Percentiles rank a stretch among this genome's conserved stretches.
Conservation (phyloP, 2,888 invertebrate genomes). For the Pilophorus perplexus region DNA sequence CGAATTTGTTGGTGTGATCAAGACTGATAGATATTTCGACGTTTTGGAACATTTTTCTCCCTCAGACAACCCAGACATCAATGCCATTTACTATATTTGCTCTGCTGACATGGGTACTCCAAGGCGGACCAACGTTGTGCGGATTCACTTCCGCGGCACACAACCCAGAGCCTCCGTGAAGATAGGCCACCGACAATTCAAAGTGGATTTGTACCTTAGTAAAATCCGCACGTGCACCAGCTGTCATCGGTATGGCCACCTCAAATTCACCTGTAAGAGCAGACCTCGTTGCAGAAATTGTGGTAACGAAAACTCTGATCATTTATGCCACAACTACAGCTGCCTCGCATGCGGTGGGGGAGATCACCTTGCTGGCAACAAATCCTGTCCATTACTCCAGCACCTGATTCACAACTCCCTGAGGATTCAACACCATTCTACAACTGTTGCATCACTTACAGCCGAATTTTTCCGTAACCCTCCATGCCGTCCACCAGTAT, state of each 20-base stretch:
- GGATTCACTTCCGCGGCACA: background rate
- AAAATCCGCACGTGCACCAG: background rate
- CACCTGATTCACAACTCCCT: no score
- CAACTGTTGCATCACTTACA: no score
- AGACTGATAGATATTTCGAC: background rate
- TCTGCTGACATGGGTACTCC: background rate
- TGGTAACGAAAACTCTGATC: no score
- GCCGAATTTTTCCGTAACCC: no score
- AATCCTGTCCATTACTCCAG: background rate
- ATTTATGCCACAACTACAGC: background rate
- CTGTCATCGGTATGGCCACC: background rate
- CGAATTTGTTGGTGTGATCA: background rate
- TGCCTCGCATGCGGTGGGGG: background rate
- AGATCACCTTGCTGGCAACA: background rate
- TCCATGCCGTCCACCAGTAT: no score
- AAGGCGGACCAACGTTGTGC: background rate
- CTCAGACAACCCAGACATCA: background rate
- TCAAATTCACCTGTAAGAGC: background rate
- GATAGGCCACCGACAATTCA: background rate
- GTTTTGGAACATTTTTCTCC: background rate
- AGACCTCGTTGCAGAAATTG: no score
- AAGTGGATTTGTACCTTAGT: background rate
- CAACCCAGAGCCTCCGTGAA: background rate
- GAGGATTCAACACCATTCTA: no score
- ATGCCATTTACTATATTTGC: background rate